Evolutionary conservation across 2,113 vertebrate genomes (phyloP).

Genomic region (Dissostichus mawsoni): DNA sequence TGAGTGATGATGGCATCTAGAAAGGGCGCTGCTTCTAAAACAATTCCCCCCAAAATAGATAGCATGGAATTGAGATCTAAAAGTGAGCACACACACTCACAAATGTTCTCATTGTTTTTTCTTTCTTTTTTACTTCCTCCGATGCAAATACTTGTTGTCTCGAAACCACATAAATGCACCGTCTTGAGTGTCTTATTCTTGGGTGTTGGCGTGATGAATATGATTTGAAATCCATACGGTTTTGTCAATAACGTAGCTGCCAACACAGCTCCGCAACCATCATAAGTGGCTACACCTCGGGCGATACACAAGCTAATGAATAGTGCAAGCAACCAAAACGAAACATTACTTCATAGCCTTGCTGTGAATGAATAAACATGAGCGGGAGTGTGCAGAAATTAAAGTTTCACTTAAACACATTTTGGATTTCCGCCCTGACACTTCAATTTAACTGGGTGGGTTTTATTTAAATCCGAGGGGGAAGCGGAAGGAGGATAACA

Average conservation of each 20-base stretch:
- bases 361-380: conserved; percentile 77
- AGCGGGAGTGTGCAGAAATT: conserved; percentile 54
- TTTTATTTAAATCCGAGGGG: conserved; percentile 68
- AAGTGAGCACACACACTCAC: not conserved
- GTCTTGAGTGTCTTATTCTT: conserved; percentile 23
- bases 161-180: conserved; percentile 30
- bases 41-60: conserved; percentile 57
- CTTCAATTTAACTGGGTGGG: conserved; percentile 69
- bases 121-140: conserved; percentile 36
- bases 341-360: conserved; percentile 64
- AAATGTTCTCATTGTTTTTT: conserved; percentile 26
- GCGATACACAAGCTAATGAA: conserved; percentile 76
- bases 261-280: conserved; percentile 54
- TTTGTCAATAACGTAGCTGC: conserved; percentile 70
- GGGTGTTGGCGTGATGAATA: conserved; percentile 53
- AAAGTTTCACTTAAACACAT: conserved; percentile 72
- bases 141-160: conserved; percentile 34
- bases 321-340: conserved; percentile 74
- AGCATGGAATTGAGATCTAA: conserved; percentile 59
- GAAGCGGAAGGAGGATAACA: not conserved
- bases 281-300: conserved; percentile 69
- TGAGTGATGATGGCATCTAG: conserved; percentile 77
- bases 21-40: conserved; percentile 59
- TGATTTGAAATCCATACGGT: conserved; percentile 68
- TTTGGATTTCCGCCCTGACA: conserved; percentile 68